Evolutionary conservation across 2,888 invertebrate genomes (phyloP), one percentile per base, ranked within the genome.

Genomic region (Heterodera filipjevi): DNA sequence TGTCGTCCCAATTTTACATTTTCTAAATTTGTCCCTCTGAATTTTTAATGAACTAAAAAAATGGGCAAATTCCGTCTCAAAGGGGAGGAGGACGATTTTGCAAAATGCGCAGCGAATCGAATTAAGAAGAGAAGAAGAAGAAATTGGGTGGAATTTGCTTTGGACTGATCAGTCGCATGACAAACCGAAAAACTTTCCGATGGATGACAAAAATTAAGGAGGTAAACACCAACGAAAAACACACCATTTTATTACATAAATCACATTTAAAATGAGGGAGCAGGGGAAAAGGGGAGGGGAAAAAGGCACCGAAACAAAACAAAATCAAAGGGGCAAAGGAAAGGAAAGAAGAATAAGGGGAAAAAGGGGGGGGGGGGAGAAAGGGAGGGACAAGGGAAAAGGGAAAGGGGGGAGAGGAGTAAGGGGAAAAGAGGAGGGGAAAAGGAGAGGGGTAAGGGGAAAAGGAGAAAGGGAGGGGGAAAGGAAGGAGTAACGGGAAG

Each of bases 181-280:
- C 32, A n/a, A 71, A 71, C 32, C 27, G 46, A 71, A 12, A 71
- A 71, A 71, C 39, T n/a, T 68, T n/a, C 35, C 39, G 22, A 33
- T 8, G 19, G 5, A 32, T 32, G 39, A 27, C 39, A 71, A 71
- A n/a, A 71, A 44, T 44, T 44, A 5, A 70, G 6, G 30, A 0
- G n/a, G 30, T 12, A 32, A 27, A 71, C 27, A 70, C 70, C 27
- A 22, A 70, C 70, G 6, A 22, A 5, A 70, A 70, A 70, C 3
- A 70, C 44, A 70, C 10, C 35, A 70, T 22, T 27, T 70, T n/a
- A 70, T n/a, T n/a, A 12, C 49, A 49, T 49, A 49, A 49, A 49
- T 49, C 49, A 49, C 14, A 49, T 16, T 49, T 19, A 3, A 49
- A 14, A 39, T 39, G 39, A 6, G 39, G 6, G 22, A 2, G 22